Base-by-base conservation (phyloP, 2,888 invertebrate species). In the Nymphalis urticae region DNA sequence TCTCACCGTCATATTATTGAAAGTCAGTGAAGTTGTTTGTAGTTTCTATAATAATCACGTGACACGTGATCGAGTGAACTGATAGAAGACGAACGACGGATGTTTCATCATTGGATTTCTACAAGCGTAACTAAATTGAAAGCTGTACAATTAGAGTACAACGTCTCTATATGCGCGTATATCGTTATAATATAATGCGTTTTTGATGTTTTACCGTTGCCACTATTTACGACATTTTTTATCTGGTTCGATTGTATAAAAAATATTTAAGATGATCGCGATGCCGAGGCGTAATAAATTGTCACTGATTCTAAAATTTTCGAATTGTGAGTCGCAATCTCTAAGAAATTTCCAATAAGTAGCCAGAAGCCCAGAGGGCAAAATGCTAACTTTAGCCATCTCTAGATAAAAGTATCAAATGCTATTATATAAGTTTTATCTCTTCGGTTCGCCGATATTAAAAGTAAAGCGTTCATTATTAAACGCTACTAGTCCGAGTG, bases 361-460 rank as follows among this genome's bases (percentile, higher is more conserved):
- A 51, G 73, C 72, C 70, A 65, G 63, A 64, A 66, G 71, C 72
- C 72, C 70, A 67, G 63, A 62, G 64, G 71, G 67, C 68, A 65
- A 13, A 42, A 66, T 62, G 54, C 48, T 54, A 66, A 58, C 53
- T 67, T 62, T 42, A 50, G 62, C 50, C 69, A 72, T 69, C 73
- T 72, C 74, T 76, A 77, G 76, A 79, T 80, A 79, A 79, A 77
- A 79, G 77, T 77, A 77, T 78, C 77, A 75, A 75, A 76, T 77
- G 73, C 77, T 80, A 77, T 81, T 77, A 79, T 81, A 80, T 32
- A 27, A 78, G 69, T 64, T 62, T 60, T 70, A 73, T 76, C 73
- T 75, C 75, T 76, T 76, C 76, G 75, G 75, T 77, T 79, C 60
- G 60, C 65, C 53, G 56, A 61, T 21, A 54, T 50, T 47, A 24